Conservation (phyloP, 2,888 invertebrate species). For the Electrophaes corylata region DNA sequence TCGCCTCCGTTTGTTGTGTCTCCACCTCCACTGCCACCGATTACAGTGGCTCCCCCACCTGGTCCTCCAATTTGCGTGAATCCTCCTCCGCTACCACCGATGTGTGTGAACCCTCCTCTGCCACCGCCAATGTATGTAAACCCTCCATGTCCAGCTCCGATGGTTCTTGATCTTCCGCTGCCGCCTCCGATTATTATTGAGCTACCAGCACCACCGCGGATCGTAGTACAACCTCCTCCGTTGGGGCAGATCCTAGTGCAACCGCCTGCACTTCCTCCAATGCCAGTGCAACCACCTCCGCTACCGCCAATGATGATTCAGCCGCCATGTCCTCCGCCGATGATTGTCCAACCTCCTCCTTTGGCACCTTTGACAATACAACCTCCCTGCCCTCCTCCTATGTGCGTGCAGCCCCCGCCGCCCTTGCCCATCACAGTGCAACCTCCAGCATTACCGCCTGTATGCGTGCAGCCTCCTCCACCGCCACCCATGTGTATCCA, state of each 20-base stretch:
- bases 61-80: constrained; percentile 63
- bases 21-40: constrained; percentile 60
- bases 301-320: constrained; percentile 71
- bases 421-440: constrained; percentile 64
- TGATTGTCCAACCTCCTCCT: constrained; percentile 66
- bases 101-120: constrained; percentile 61
- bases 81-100: constrained; percentile 64
- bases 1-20: constrained; percentile 56
- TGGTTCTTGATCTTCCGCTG: constrained; percentile 59
- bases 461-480: constrained; percentile 67
- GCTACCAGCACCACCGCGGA: constrained; percentile 67
- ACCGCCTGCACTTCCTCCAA: constrained; percentile 68
- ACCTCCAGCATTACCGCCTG: constrained; percentile 64
- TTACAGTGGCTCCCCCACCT: constrained; percentile 60
- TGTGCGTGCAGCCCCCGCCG: constrained; percentile 68
- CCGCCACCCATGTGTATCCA: constrained; percentile 64
- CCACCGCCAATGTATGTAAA: constrained; percentile 63
- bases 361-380: constrained; percentile 66
- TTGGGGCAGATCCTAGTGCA: constrained; percentile 67
- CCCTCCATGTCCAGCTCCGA: constrained; percentile 59
- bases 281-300: constrained; percentile 70
- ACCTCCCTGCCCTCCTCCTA: constrained; percentile 65
- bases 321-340: constrained; percentile 62
- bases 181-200: constrained; percentile 68
- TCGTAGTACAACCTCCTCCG: constrained; percentile 70